Conservation (phyloP, 2,888 invertebrate genomes). For the Eulithis testata region DNA sequence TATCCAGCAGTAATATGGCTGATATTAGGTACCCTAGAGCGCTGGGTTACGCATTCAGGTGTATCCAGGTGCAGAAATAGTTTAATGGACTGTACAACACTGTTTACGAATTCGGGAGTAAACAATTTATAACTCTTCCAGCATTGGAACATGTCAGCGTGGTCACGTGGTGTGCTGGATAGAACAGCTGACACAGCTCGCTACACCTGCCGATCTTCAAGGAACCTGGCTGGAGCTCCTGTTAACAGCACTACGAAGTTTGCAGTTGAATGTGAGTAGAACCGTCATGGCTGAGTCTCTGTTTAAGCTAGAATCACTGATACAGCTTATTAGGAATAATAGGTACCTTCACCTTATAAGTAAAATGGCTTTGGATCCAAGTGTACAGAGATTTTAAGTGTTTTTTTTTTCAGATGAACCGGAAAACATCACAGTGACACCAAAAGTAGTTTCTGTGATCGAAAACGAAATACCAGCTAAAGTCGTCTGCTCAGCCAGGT, state of each 20-base stretch:
- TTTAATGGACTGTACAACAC: too few relatives aligned
- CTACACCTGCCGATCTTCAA: conserved; percentile 93
- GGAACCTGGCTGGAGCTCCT: conserved; percentile 90
- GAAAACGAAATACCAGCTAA: conserved; percentile 77
- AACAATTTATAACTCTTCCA: conserved; percentile 48
- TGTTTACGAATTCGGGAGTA: too few relatives aligned
- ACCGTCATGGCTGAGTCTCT: too few relatives aligned
- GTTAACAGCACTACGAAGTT: conserved; percentile 94
- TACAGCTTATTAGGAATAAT: too few relatives aligned
- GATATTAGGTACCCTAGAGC: too few relatives aligned
- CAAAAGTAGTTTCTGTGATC: conserved; percentile 68
- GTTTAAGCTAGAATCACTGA: too few relatives aligned
- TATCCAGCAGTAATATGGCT: too few relatives aligned
- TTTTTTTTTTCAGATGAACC: conserved; percentile 82
- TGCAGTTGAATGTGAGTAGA: conserved; percentile 93
- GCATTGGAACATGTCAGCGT: conserved; percentile 94
- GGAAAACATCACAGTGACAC: conserved; percentile 92
- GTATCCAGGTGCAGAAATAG: too few relatives aligned
- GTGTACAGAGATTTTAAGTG: too few relatives aligned
- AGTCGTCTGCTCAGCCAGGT: conserved; percentile 77
- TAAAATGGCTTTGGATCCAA: too few relatives aligned
- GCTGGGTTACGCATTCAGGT: too few relatives aligned
- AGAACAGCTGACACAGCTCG: conserved; percentile 90
- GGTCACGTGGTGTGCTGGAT: conserved; percentile 91
- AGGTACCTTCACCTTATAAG: too few relatives aligned